A percentile compares a stretch with the other conserved stretches of the same genome.
phyloP scores from a whole-genome alignment of 2,113 vertebrate genomes.

The Lycocorax pyrrhopterus region DNA sequence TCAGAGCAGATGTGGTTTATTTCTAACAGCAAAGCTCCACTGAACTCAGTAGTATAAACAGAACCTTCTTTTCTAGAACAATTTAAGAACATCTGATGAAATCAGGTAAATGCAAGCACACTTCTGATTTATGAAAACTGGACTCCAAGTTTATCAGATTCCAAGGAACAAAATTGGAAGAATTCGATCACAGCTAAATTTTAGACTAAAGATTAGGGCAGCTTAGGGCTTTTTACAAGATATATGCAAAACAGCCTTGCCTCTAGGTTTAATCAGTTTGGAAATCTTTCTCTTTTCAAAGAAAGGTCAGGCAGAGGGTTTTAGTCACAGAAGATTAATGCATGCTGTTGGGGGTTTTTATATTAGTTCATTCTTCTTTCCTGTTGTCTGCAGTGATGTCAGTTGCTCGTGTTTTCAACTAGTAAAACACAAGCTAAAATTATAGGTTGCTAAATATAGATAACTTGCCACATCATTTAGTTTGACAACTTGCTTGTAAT shows the following conservation, averaged over 20 bases:
- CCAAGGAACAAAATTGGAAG: neutral
- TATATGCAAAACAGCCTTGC: neutral
- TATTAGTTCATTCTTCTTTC: conserved; percentile 30
- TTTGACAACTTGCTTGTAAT: conserved; percentile 43
- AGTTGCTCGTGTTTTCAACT: conserved; percentile 8
- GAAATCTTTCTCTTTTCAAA: neutral
- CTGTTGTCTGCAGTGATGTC: neutral
- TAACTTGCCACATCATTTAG: conserved; percentile 42
- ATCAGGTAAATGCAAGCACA: neutral
- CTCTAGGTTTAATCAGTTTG: neutral
- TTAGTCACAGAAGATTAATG: conserved; percentile 13
- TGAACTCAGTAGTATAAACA: neutral
- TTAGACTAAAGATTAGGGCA: neutral
- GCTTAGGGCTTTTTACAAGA: neutral
- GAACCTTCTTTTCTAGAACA: neutral
- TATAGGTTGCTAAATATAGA: conserved; percentile 45
- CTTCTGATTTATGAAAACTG: neutral
- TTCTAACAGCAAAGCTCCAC: neutral
- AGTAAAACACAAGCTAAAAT: conserved; percentile 49
- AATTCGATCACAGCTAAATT: neutral
- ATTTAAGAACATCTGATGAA: neutral
- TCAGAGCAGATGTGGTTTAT: rapidly evolving
- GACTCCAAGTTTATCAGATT: neutral
- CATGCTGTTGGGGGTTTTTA: neutral
- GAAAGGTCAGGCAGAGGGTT: neutral